phyloP scores from a whole-genome alignment of 2,113 vertebrate genomes.

The Sceloporus undulatus region DNA sequence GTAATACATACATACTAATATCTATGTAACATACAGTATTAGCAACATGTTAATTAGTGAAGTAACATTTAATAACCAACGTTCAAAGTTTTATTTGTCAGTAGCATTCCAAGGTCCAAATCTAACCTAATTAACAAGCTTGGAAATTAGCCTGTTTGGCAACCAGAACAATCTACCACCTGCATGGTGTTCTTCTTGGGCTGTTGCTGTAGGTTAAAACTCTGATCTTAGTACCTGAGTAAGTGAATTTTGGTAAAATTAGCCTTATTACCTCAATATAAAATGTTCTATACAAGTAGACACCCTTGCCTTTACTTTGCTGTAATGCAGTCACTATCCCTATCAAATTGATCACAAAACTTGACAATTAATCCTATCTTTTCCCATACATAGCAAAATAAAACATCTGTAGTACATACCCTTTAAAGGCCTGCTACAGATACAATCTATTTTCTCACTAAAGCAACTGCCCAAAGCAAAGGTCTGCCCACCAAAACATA shows the following conservation, averaged over 20 bases:
- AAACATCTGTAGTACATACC: constrained; percentile 21
- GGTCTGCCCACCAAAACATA: background rate
- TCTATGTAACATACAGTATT: too few species aligned
- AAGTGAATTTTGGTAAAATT: constrained; percentile 44
- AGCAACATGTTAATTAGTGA: too few species aligned
- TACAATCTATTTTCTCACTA: background rate
- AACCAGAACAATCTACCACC: constrained; percentile 53
- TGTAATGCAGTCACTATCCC: constrained; percentile 52
- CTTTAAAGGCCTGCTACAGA: constrained; percentile 6
- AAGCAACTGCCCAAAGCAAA: background rate
- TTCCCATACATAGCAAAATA: constrained; percentile 30
- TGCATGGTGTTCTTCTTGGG: constrained; percentile 42
- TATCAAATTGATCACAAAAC: background rate
- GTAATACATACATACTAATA: too few species aligned
- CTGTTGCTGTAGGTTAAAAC: constrained; percentile 43
- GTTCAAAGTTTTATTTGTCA: too few species aligned
- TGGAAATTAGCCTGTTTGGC: constrained; percentile 55
- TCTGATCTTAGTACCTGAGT: constrained; percentile 40
- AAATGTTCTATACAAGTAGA: constrained; percentile 44
- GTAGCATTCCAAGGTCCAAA: too few species aligned
- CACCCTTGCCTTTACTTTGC: constrained; percentile 46
- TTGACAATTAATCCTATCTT: constrained; percentile 42
- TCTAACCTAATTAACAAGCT: constrained; percentile 32
- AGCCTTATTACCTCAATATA: constrained; percentile 59
- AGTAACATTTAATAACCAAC: too few species aligned